Percentiles rank a stretch among this genome's conserved stretches.
Evolutionary conservation across 2,797 vertebrate genomes (phyloP).

Genomic region (Eurystomus glaucurus): DNA sequence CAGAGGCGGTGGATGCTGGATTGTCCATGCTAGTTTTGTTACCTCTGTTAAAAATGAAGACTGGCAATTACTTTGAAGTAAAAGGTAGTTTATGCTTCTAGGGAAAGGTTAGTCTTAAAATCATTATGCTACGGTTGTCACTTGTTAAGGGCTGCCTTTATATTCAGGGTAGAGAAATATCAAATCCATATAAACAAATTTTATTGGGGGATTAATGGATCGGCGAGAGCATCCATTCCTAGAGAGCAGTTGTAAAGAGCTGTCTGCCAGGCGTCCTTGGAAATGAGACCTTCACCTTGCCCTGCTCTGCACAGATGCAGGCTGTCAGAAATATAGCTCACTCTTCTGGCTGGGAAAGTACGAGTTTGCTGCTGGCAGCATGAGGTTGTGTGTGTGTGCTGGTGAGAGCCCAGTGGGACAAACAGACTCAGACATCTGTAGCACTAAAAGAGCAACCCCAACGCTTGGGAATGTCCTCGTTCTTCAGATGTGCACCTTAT

Average conservation of each 20-base stretch:
- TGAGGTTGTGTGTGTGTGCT: not conserved
- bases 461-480: not conserved
- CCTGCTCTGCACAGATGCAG: not conserved
- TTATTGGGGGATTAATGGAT: conserved; percentile 69
- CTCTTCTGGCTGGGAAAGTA: not conserved
- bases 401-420: not conserved
- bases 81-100: conserved; percentile 46
- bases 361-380: not conserved
- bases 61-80: conserved; percentile 42
- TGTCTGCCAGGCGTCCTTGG: conserved; percentile 17
- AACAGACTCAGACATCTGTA: accelerated
- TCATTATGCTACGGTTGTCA: not conserved
- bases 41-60: not conserved
- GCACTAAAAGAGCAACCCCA: not conserved
- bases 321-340: not conserved
- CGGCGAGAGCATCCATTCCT: not conserved
- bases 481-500: not conserved
- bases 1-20: not conserved
- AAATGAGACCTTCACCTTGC: conserved; percentile 32
- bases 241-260: conserved; percentile 1
- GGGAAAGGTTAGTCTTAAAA: conserved; percentile 67
- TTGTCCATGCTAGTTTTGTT: not conserved
- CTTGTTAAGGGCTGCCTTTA: conserved; percentile 58
- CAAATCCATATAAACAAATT: conserved; percentile 77
- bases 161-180: conserved; percentile 73